These are phyloP conservation scores for Tenualosa ilisha DNA, from an alignment of 2,797 vertebrate species.

Conservation along the genomic window DNA sequence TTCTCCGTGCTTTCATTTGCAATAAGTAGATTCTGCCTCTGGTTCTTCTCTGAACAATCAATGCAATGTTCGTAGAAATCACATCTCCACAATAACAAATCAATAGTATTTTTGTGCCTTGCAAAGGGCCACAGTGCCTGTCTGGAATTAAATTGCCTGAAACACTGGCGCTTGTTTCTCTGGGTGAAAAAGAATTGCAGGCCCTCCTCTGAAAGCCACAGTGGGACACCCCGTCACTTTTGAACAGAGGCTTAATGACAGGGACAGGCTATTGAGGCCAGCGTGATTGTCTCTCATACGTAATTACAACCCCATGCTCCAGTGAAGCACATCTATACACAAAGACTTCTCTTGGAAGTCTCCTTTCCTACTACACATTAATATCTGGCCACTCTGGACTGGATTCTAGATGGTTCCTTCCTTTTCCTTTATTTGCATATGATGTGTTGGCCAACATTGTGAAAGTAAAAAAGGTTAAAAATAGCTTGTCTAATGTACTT, in stretches of 20 bases:
- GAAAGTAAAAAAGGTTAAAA: neutral
- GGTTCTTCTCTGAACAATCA: neutral
- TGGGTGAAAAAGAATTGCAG: constrained; percentile 26
- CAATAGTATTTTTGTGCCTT: neutral
- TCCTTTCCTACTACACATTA: neutral
- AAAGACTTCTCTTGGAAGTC: neutral
- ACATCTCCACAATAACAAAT: neutral
- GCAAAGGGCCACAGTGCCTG: neutral
- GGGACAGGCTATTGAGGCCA: neutral
- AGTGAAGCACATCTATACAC: neutral
- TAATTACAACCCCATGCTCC: constrained; percentile 10
- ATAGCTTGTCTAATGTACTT: neutral
- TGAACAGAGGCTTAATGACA: neutral
- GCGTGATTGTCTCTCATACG: neutral
- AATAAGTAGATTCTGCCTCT: neutral
- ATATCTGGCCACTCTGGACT: neutral
- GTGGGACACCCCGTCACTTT: neutral
- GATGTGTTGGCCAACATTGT: neutral
- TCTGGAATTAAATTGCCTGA: neutral
- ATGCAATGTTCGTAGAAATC: neutral
- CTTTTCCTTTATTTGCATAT: neutral
- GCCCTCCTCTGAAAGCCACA: neutral
- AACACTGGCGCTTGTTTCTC: neutral
- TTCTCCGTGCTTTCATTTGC: neutral
- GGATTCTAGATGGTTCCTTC: too few relatives aligned